These are phyloP conservation scores for Alitta virens DNA, from an alignment of 2,888 invertebrate genomes.

Conservation along the genomic window DNA sequence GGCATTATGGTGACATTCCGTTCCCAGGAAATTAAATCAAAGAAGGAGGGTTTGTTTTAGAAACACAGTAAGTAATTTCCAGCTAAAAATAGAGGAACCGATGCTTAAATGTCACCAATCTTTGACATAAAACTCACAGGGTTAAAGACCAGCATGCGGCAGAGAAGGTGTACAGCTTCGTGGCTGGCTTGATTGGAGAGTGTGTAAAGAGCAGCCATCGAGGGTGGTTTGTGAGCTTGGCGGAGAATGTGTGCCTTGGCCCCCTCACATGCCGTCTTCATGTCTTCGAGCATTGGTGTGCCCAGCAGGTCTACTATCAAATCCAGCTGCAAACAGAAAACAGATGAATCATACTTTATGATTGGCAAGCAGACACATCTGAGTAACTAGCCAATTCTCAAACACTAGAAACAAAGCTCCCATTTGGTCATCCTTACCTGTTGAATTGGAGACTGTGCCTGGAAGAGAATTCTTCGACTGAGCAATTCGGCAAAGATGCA, in stretches of 20 bases:
- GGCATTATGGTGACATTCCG: too few species aligned
- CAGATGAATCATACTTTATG: too few species aligned
- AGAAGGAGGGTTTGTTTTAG: too few species aligned
- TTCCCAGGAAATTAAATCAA: too few species aligned
- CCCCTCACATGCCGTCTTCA: constrained; percentile 95
- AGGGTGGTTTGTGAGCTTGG: constrained; percentile 63
- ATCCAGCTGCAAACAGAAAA: constrained; percentile 85
- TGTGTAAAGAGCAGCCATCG: constrained; percentile 70
- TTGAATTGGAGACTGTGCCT: constrained; percentile 96
- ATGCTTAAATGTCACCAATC: background rate
- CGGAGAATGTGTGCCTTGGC: constrained; percentile 81
- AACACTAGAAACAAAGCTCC: too few species aligned
- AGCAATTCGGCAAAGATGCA: constrained; percentile 98
- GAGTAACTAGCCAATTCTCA: too few species aligned
- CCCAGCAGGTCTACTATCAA: constrained; percentile 95
- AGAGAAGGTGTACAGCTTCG: constrained; percentile 94
- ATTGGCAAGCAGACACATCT: too few species aligned
- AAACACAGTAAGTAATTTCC: too few species aligned
- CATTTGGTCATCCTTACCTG: too few species aligned
- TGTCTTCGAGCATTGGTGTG: constrained; percentile 91
- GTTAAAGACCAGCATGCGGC: constrained; percentile 97
- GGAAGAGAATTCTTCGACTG: constrained; percentile 92
- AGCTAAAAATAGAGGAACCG: too few species aligned
- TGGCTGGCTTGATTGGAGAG: constrained; percentile 91
- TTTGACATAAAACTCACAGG: constrained; percentile 68